A percentile compares a stretch with the other conserved stretches of the same genome.
phyloP scores from a whole-genome alignment of 2,888 invertebrate species.

The Megaustenia siamemsis region DNA sequence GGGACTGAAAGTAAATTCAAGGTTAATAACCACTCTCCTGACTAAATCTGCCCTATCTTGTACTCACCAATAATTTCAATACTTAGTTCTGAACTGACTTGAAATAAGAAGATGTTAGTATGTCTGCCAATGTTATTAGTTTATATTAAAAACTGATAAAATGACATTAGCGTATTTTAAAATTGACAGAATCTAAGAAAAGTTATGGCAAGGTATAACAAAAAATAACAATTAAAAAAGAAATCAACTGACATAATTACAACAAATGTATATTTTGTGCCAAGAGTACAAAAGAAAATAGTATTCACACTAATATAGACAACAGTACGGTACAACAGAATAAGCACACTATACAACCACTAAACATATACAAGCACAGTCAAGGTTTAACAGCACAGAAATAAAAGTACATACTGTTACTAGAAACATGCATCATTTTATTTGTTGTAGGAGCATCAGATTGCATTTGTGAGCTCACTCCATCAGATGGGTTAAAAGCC shows the following conservation, averaged over 20 bases:
- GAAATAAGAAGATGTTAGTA: too few species aligned
- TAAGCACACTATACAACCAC: background rate
- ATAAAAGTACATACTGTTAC: constrained; percentile 48
- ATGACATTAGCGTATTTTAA: too few species aligned
- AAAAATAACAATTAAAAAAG: background rate
- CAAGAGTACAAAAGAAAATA: background rate
- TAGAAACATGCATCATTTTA: constrained; percentile 54
- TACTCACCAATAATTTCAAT: too few species aligned
- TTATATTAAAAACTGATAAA: too few species aligned
- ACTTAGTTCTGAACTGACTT: too few species aligned
- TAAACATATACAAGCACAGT: background rate
- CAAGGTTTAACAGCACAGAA: background rate
- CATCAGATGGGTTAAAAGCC: constrained; percentile 55
- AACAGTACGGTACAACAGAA: background rate
- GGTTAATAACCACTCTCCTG: too few species aligned
- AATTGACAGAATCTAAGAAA: too few species aligned
- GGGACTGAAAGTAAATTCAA: too few species aligned
- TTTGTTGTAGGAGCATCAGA: constrained; percentile 22
- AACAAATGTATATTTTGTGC: background rate
- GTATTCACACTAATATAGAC: background rate
- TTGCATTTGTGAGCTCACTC: constrained; percentile 63
- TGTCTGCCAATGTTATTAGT: too few species aligned
- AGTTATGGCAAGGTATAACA: too few species aligned
- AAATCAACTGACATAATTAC: background rate
- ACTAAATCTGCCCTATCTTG: too few species aligned